A percentile compares a stretch with the other conserved stretches of the same genome.
Evolutionary conservation across 2,113 vertebrate species (phyloP).

Genomic region (Strix aluco): DNA sequence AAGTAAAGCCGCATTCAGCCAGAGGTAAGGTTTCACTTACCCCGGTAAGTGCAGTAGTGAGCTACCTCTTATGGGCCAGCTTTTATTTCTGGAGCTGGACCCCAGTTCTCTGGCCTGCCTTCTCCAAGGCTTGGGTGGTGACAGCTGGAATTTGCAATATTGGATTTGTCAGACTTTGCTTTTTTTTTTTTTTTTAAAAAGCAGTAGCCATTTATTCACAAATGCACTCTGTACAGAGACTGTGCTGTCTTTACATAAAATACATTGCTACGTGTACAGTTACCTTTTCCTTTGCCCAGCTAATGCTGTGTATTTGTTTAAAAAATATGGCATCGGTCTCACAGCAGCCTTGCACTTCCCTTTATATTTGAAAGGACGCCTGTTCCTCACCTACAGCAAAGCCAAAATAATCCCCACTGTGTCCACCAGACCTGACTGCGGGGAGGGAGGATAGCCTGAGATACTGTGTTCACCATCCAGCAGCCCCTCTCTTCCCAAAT

Average conservation of each 20-base stretch:
- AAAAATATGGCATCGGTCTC: background rate
- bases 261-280: background rate
- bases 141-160: background rate
- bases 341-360: background rate
- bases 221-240: background rate
- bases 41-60: rapidly evolving
- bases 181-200: background rate
- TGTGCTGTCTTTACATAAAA: background rate
- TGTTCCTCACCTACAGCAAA: background rate
- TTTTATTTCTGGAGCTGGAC: background rate
- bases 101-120: background rate
- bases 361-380: rapidly evolving
- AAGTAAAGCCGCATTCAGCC: background rate
- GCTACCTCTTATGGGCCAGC: background rate
- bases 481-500: background rate
- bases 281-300: background rate
- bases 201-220: constrained; percentile 1
- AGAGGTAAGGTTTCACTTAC: background rate
- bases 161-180: background rate
- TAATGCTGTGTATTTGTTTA: background rate
- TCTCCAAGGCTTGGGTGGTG: background rate
- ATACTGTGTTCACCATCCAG: background rate
- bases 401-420: rapidly evolving
- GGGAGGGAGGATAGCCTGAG: background rate
- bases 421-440: background rate